These are phyloP conservation scores for Disparrhopalites patrizii DNA, from an alignment of 2,888 invertebrate species.

Conservation along the genomic window DNA sequence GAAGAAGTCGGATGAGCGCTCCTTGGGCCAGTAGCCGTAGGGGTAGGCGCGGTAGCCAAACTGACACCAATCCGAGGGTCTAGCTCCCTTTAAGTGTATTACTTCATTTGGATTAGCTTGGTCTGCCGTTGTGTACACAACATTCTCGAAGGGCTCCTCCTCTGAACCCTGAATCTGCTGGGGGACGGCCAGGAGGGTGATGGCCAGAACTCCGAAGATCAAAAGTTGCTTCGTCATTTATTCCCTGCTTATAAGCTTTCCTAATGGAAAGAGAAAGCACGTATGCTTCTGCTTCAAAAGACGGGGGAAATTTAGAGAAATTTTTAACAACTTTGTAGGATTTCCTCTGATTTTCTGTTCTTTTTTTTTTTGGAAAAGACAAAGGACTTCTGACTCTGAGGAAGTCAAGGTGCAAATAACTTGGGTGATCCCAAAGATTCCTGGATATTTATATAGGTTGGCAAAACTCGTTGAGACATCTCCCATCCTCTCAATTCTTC, in stretches of 20 bases:
- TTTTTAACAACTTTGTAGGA: too few species aligned
- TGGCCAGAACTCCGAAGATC: constrained; percentile 5
- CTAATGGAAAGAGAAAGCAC: too few species aligned
- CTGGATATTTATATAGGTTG: constrained; percentile 21
- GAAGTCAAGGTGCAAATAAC: constrained; percentile 6
- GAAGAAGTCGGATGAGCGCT: constrained; percentile 3
- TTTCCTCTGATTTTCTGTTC: too few species aligned
- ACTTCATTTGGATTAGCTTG: constrained; percentile 24
- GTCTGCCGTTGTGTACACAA: constrained; percentile 4
- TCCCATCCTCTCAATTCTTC: too few species aligned
- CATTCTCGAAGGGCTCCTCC: constrained; percentile 23
- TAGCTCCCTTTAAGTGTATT: constrained; percentile 8
- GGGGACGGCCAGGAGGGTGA: background rate
- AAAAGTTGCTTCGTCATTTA: background rate
- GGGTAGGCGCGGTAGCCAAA: background rate
- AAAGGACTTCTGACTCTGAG: background rate
- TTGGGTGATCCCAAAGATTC: constrained; percentile 3
- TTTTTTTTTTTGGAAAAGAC: background rate
- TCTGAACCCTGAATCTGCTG: background rate
- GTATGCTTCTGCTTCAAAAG: too few species aligned
- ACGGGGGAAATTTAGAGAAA: too few species aligned
- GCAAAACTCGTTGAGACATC: too few species aligned
- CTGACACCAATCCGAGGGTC: constrained; percentile 18
- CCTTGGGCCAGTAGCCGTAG: background rate
- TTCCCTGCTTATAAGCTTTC: background rate